Evolutionary conservation across 2,113 vertebrate species (phyloP).

Genomic region (Ploceus nigricollis): DNA sequence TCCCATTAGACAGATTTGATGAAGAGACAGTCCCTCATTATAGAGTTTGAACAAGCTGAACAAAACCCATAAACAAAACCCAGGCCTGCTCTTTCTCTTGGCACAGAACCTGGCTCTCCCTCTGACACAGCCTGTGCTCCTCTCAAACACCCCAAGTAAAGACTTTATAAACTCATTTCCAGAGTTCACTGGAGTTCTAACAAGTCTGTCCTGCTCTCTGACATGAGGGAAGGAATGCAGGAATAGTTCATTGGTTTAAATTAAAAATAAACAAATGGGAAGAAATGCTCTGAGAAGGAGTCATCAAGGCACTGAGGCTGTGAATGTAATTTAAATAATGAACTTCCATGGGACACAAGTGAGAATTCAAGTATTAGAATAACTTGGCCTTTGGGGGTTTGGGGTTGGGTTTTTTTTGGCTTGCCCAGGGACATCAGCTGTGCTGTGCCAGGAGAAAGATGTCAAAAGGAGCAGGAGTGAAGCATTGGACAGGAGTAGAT

Average conservation of each 20-base stretch:
- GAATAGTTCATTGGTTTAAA: conserved; percentile 37
- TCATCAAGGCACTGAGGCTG: background rate
- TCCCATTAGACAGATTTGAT: conserved; percentile 62
- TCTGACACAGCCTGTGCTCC: background rate
- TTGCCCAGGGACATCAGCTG: background rate
- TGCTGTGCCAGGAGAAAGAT: background rate
- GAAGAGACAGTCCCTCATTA: conserved; percentile 66
- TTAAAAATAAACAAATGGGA: conserved; percentile 3
- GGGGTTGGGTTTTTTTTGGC: rapidly evolving
- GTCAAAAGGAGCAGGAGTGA: background rate
- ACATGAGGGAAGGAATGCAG: conserved; percentile 29
- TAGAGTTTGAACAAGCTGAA: conserved; percentile 56
- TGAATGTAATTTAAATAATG: background rate
- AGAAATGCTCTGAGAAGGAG: background rate
- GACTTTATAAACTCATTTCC: conserved; percentile 47
- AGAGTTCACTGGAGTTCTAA: conserved; percentile 27
- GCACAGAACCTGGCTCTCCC: conserved; percentile 45
- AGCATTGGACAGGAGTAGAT: rapidly evolving
- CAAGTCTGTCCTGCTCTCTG: conserved; percentile 35
- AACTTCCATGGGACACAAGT: background rate
- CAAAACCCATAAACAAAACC: conserved; percentile 1
- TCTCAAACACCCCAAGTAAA: conserved; percentile 54
- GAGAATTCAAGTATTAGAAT: background rate
- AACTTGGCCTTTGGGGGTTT: background rate
- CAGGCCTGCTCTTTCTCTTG: conserved; percentile 17